phyloP scores from a whole-genome alignment of 2,797 vertebrate genomes.

The Bryconaethiops microstoma region DNA sequence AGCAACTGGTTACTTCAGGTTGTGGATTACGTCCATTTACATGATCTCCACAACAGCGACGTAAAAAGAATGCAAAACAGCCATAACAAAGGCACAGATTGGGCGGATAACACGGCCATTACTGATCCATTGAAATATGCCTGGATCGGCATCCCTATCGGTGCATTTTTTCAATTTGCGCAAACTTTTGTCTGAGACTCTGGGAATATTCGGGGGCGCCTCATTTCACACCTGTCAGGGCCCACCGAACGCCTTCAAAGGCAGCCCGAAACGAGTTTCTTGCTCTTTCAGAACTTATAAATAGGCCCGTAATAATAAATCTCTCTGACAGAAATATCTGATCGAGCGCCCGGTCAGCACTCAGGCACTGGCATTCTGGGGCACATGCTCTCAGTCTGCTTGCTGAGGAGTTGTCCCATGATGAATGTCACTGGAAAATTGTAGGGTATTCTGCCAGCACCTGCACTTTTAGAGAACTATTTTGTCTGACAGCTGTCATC shows the following conservation, averaged over 20 bases:
- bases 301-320: constrained; percentile 43
- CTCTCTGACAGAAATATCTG: constrained; percentile 47
- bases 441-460: constrained; percentile 24
- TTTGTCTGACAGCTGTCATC: constrained; percentile 35
- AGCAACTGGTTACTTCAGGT: too few relatives aligned
- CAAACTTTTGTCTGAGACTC: not conserved
- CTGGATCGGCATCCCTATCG: constrained; percentile 51
- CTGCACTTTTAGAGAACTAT: constrained; percentile 37
- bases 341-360: constrained; percentile 39
- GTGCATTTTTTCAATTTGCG: constrained; percentile 75
- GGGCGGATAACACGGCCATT: not conserved
- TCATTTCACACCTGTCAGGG: constrained; percentile 53
- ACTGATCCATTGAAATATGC: not conserved
- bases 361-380: constrained; percentile 14
- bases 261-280: constrained; percentile 14
- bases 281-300: constrained; percentile 21
- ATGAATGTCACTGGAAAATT: constrained; percentile 39
- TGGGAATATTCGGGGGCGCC: not conserved
- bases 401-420: constrained; percentile 24
- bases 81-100: not conserved
- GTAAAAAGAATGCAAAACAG: not conserved
- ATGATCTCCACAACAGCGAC: not conserved
- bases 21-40: too few relatives aligned
- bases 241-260: constrained; percentile 18
- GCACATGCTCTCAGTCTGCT: not conserved